Percentiles rank a stretch among this genome's conserved stretches.
phyloP scores from a whole-genome alignment of 1,140 invertebrate genomes.

The Euschistus heros region DNA sequence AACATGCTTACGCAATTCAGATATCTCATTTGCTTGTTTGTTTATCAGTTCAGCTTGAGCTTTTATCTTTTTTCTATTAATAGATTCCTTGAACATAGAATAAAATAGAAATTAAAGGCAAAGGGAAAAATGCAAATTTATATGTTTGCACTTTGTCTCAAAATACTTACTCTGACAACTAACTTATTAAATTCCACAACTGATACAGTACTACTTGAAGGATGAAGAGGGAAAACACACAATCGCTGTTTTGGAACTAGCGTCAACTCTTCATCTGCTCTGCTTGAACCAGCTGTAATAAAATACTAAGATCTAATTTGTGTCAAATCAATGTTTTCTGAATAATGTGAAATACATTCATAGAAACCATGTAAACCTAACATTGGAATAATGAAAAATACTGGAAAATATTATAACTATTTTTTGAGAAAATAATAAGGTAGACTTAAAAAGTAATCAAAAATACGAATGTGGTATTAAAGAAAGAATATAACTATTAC shows the following conservation, averaged over 20 bases:
- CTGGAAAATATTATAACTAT: too few relatives aligned
- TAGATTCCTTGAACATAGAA: constrained; percentile 15
- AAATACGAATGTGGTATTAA: too few relatives aligned
- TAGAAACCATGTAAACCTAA: too few relatives aligned
- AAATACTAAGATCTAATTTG: neutral
- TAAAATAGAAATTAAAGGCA: neutral
- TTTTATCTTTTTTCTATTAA: constrained; percentile 21
- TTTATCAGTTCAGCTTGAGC: constrained; percentile 6
- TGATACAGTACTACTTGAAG: neutral
- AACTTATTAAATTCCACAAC: constrained; percentile 17
- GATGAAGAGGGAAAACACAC: constrained; percentile 7
- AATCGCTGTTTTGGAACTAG: neutral
- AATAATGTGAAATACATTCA: too few relatives aligned
- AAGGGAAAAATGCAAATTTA: neutral
- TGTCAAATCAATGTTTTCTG: too few relatives aligned
- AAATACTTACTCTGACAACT: neutral
- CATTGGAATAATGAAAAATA: too few relatives aligned
- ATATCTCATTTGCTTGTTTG: constrained; percentile 20
- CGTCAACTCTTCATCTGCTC: constrained; percentile 5
- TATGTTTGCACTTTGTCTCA: too few relatives aligned
- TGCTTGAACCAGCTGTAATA: constrained; percentile 5
- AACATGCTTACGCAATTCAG: constrained; percentile 21
- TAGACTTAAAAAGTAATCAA: too few relatives aligned
- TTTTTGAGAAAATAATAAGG: too few relatives aligned
- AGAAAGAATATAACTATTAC: too few relatives aligned